phyloP scores from a whole-genome alignment of 1,140 invertebrate genomes.

The Pachypsylla venusta region DNA sequence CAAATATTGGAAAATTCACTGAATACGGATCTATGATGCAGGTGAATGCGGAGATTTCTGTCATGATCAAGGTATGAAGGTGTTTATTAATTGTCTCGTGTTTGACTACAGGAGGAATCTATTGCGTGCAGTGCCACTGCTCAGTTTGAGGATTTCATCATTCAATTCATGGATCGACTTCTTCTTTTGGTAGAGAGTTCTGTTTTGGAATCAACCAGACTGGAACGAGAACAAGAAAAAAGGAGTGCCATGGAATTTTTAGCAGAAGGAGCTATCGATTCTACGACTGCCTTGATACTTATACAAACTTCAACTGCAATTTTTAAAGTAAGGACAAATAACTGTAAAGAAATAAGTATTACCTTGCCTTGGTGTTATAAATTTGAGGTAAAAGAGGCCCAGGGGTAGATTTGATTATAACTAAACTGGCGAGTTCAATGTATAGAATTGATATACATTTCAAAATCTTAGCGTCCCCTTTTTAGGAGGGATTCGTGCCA shows the following conservation, averaged over 20 bases:
- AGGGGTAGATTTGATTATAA: no score
- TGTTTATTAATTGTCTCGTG: no score
- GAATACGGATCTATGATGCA: no score
- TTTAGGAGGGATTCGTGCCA: no score
- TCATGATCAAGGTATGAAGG: no score
- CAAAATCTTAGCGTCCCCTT: no score
- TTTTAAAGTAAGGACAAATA: conserved; percentile 33
- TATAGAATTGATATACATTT: no score
- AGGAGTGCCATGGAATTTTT: conserved; percentile 51
- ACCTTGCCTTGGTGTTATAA: not conserved
- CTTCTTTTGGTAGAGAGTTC: conserved; percentile 59
- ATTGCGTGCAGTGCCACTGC: conserved; percentile 63
- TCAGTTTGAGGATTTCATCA: conserved; percentile 73
- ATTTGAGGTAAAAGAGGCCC: no score
- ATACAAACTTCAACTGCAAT: conserved; percentile 42
- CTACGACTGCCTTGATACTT: conserved; percentile 47
- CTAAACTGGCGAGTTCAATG: no score
- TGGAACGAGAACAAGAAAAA: conserved; percentile 43
- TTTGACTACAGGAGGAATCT: conserved; percentile 42
- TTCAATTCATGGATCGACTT: conserved; percentile 68
- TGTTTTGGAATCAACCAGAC: conserved; percentile 44
- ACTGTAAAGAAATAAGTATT: conserved; percentile 1
- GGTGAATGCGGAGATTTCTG: no score
- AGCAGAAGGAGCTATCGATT: conserved; percentile 49
- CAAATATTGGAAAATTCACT: no score